Base-by-base conservation (phyloP, 2,113 vertebrate genomes). In the Oceanodroma tethys region DNA sequence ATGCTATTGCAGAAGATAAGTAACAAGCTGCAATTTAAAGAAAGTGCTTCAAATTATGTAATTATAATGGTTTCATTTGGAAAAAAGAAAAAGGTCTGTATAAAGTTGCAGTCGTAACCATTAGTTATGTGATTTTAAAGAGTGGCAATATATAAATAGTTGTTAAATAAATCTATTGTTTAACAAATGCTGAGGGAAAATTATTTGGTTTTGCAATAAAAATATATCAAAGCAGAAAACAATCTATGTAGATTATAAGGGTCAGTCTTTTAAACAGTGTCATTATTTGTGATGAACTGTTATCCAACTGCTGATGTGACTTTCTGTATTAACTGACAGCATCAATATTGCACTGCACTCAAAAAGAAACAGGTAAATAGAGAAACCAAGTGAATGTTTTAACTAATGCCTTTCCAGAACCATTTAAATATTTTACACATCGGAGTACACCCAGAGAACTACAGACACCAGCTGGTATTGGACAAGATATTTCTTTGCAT, bases 101-200 rank as follows among this genome's bases (percentile, higher is more conserved):
- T 65, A 71, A 90, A 80, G 55, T 58, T 93, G 55, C 34, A 19
- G 17, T n/a, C 83, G 29, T 72, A 97, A 81, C 13, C 34, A 75
- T 47, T 74, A 68, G 30, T 84, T 84, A 86, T 23, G 48, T 59
- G 55, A 84, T 92, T 95, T 95, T 93, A 91, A 95, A 92, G 58
- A 70, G 30, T 29, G 45, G 6, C 9, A 88, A 70, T 55, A 47
- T 13, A 65, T n/a, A 95, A 96, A 92, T 60, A 53, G 32, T 62
- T 87, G 17, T n/a, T n/a, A n/a, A n/a, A n/a, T n/a, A n/a, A 80
- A 91, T 81, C 81, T 48, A 42, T 79, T 90, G 43, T 84, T 95
- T 93, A 92, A 88, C 42, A 92, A 88, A 75, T 62, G 29, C 4
- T 53, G 48, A 82, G n/a, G 45, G 45, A 48, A 82, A 94, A 81